Conservation (phyloP, 2,797 vertebrate species). For the Poeciliopsis presidionis region DNA sequence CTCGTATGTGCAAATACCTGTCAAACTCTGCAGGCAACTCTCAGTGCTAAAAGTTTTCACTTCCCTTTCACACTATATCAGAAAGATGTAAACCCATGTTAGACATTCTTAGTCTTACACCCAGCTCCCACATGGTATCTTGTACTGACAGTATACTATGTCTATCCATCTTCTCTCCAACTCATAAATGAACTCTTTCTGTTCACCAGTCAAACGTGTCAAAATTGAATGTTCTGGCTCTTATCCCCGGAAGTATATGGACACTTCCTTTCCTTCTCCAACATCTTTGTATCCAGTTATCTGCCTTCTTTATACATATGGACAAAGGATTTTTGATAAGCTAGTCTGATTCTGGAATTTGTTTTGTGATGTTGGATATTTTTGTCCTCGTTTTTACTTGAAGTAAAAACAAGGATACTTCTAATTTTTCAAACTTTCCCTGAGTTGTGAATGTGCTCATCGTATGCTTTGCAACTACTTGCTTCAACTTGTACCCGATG, state of each 20-base stretch:
- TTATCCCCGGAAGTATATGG: background rate
- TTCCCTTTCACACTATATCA: background rate
- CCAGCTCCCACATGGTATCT: background rate
- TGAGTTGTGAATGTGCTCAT: background rate
- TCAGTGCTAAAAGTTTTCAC: background rate
- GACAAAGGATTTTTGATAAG: background rate
- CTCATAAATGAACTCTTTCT: slow-evolving; percentile 3
- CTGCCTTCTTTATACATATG: background rate
- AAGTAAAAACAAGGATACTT: background rate
- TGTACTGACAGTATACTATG: background rate
- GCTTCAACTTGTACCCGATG: background rate
- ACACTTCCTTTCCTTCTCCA: background rate
- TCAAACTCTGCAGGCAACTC: background rate
- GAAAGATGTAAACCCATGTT: background rate
- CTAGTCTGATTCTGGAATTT: background rate
- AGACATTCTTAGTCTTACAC: background rate
- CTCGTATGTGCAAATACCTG: background rate
- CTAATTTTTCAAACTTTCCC: background rate
- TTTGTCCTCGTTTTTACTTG: background rate
- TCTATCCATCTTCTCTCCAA: background rate
- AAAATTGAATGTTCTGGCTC: background rate
- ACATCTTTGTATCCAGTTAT: background rate
- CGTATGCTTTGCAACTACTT: background rate
- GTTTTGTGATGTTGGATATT: background rate
- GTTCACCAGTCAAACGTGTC: background rate